Evolutionary conservation across 1,140 invertebrate genomes (phyloP), one percentile per base, ranked within the genome.

Genomic region (Hyles euphorbiae): DNA sequence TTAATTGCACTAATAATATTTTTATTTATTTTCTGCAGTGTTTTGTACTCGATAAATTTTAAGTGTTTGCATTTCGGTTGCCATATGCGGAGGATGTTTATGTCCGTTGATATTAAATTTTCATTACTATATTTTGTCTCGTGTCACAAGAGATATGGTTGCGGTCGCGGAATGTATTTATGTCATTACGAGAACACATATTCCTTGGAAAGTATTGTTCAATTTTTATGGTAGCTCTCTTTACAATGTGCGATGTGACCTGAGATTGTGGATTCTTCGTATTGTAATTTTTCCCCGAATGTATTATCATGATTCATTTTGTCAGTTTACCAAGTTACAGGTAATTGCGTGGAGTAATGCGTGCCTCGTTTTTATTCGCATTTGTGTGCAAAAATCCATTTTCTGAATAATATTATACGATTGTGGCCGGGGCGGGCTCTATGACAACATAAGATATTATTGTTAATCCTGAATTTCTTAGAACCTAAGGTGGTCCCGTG

Each of bases 251-350:
- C 56, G 60, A 67, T 70, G 58, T 67, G 60, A 65, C 34, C 43
- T 59, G 11, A 56, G 67, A 63, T 68, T 70, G 59, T 56, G 47
- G 57, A 58, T 70, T 66, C 60, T 52, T 56, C 11, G 66, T 67
- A 68, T 59, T 64, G 49, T 66, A 56, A 49, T 22, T 36, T 56
- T 66, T 66, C 22, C 12, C 62, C 47, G 40, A 55, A 52, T 46
- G 58, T 58, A 53, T 57, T 58, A 36, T 43, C n/a, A 11, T 22
- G 47, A 12, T 12, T 22, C 47, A 22, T 48, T 48, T 48, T 48
- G n/a, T 11, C 22, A 48, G 22, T 48, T 10, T 10, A 10, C n/a
- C 6, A 48, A 12, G 47, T 55, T 57, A 64, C 56, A 52, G 53
- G 56, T 64, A 59, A 63, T 65, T 57, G 47, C 36, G 54, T 70